Conservation (phyloP, 1,140 invertebrate species). For the Lordiphosa stackelbergi region DNA sequence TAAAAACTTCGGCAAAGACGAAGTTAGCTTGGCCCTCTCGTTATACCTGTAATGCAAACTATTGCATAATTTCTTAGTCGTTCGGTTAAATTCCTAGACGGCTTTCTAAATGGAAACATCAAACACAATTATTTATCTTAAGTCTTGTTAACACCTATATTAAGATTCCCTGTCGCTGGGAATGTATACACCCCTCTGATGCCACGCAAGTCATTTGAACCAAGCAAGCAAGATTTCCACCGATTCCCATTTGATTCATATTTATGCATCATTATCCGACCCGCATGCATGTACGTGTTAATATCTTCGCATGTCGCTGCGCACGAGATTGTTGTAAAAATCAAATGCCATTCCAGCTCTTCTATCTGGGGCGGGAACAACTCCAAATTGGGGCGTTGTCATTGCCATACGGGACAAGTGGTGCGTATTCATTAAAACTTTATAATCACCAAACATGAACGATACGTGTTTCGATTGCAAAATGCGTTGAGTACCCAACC, state of each 20-base stretch:
- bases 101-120: no score
- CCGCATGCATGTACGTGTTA: conserved; percentile 55
- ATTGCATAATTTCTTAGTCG: no score
- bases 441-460: conserved; percentile 72
- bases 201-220: conserved; percentile 42
- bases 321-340: conserved; percentile 53
- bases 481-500: conserved; percentile 31
- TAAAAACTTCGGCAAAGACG: no score
- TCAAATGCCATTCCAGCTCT: conserved; percentile 59
- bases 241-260: conserved; percentile 46
- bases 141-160: no score
- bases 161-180: no score
- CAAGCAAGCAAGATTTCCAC: conserved; percentile 5
- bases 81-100: no score
- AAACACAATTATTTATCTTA: no score
- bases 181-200: background rate
- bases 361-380: conserved; percentile 20
- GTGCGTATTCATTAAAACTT: conserved; percentile 74
- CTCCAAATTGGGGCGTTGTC: conserved; percentile 35
- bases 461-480: conserved; percentile 68
- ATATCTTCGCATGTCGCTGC: conserved; percentile 48
- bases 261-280: conserved; percentile 35
- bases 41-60: no score
- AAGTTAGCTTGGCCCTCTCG: no score
- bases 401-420: conserved; percentile 35